Conservation (phyloP, 2,888 invertebrate species). For the Dynastes tityus region DNA sequence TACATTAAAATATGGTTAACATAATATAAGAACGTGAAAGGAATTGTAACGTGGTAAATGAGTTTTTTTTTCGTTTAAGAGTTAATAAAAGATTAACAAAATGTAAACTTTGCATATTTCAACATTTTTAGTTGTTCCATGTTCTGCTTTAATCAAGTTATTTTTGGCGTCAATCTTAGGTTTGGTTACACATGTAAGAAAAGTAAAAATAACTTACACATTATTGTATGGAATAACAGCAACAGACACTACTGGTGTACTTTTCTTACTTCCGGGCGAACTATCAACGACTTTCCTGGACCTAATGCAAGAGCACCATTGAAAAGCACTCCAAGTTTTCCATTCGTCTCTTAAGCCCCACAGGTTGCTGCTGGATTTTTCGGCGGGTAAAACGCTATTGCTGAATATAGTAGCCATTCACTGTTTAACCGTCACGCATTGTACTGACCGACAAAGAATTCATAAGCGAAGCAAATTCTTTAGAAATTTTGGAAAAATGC, state of each 20-base stretch:
- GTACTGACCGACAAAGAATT: slow-evolving; percentile 7
- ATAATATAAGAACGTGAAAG: too few relatives aligned
- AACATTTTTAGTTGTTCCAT: not conserved
- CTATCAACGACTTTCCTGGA: slow-evolving; percentile 56
- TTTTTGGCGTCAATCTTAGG: not conserved
- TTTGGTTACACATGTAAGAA: not conserved
- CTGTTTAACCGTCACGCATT: slow-evolving; percentile 17
- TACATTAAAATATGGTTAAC: too few relatives aligned
- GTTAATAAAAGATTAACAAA: too few relatives aligned
- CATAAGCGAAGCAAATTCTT: not conserved
- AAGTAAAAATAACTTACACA: slow-evolving; percentile 38
- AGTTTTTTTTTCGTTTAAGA: too few relatives aligned
- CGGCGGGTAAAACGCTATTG: slow-evolving; percentile 1
- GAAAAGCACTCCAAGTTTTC: slow-evolving; percentile 54
- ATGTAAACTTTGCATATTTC: too few relatives aligned
- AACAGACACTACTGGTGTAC: slow-evolving; percentile 65
- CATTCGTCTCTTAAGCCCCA: slow-evolving; percentile 62
- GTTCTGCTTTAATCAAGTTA: not conserved
- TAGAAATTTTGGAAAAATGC: not conserved
- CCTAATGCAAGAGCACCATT: slow-evolving; percentile 58
- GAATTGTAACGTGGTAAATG: too few relatives aligned
- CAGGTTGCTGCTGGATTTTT: slow-evolving; percentile 57
- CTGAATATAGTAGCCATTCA: slow-evolving; percentile 49
- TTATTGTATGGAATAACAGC: slow-evolving; percentile 61
- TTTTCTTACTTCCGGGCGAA: slow-evolving; percentile 52